Conservation (phyloP, 2,797 vertebrate genomes). For the Darevskia mixta region DNA sequence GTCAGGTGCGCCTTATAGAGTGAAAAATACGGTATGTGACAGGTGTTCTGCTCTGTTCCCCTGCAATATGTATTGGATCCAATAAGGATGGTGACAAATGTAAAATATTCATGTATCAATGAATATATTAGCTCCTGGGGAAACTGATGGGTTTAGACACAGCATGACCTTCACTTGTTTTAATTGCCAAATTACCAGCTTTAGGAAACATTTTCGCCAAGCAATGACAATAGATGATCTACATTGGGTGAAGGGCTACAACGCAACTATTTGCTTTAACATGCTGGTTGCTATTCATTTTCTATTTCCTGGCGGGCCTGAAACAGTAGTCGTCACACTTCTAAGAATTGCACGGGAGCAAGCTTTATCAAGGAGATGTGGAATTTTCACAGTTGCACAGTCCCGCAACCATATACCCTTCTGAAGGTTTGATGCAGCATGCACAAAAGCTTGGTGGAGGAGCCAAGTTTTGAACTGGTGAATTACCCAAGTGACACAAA, state of each 20-base stretch:
- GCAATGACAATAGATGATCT: background rate
- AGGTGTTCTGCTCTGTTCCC: background rate
- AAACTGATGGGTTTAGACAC: background rate
- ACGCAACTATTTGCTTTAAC: background rate
- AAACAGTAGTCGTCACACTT: background rate
- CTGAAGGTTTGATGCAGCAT: background rate
- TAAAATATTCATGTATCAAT: background rate
- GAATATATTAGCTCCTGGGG: background rate
- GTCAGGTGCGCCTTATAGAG: too few species aligned
- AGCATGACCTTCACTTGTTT: background rate
- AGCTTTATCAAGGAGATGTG: background rate
- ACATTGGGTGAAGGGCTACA: too few species aligned
- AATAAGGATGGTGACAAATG: background rate
- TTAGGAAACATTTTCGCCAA: background rate
- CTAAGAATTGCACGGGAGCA: background rate
- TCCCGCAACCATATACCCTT: background rate
- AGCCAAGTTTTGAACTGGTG: background rate
- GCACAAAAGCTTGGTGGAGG: background rate
- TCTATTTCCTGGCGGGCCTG: background rate
- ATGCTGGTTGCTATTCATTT: background rate
- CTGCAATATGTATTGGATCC: background rate
- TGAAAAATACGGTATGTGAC: background rate
- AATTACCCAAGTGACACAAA: background rate
- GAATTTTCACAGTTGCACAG: too few species aligned
- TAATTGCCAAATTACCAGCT: background rate